Base-by-base conservation (phyloP, 1,140 invertebrate species). In the Orussus abietinus region DNA sequence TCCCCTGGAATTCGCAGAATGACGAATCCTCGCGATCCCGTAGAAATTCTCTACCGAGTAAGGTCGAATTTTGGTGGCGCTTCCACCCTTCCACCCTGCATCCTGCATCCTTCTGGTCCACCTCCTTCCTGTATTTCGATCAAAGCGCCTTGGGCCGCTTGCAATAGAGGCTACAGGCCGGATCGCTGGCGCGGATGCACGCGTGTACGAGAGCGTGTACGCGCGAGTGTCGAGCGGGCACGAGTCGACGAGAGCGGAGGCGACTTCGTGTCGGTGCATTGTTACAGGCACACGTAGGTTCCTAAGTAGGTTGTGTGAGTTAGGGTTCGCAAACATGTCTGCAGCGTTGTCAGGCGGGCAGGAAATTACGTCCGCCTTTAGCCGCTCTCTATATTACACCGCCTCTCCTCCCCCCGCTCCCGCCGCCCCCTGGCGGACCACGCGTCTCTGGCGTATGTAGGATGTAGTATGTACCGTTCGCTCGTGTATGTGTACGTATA, bases 331-430 rank as follows among this genome's bases (percentile, higher is more conserved):
- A 69, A 69, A 70, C 67, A 70, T 66, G 63, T 64, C 66, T 67
- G 61, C 53, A 63, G 49, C 63, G 63, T 69, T 73, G 70, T 73
- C 66, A 69, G 68, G 66, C 64, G 65, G 69, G 64, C 70, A 71
- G 70, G 70, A 72, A 73, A 73, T 73, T 73, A 73, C 70, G 66
- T 69, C 61, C 65, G 70, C 70, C 66, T 73, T 72, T 70, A 68
- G 68, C 63, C 51, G 52, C 54, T 60, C 63, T 61, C 64, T 70
- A 70, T 68, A 70, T 68, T 67, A 67, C 63, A 59, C 55, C 52
- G 56, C 53, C 62, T 43, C 41, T 17, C 38, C 18, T 32, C 35
- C 35, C 15, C 31, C 18, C 10, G 25, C 42, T 31, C 11, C 19
- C 41, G 11, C 13, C 13, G n/a, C 21, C 29, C 21, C 20, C n/a